These are phyloP conservation scores for Myiagra hebetior DNA, from an alignment of 2,113 vertebrate genomes.

Conservation along the genomic window DNA sequence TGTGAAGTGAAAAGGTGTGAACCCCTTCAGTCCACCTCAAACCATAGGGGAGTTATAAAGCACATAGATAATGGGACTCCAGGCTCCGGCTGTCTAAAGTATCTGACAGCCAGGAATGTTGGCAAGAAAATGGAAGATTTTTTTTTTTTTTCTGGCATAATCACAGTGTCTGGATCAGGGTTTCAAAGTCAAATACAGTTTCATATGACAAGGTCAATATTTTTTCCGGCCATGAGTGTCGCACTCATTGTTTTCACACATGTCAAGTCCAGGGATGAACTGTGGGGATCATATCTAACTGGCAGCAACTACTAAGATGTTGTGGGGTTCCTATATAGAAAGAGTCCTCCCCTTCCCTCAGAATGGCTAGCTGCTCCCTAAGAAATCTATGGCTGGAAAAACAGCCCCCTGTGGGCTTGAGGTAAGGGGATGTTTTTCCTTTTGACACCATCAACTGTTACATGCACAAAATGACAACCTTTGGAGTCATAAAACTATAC, in stretches of 20 bases:
- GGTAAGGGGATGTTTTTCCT: neutral
- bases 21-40: neutral
- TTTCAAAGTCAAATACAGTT: neutral
- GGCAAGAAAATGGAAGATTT: neutral
- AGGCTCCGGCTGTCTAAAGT: neutral
- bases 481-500: neutral
- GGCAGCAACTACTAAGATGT: neutral
- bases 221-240: rapidly evolving
- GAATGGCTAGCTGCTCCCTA: neutral
- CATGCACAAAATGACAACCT: neutral
- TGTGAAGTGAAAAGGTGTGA: slow-evolving; percentile 4
- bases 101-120: neutral
- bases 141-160: slow-evolving; percentile 3
- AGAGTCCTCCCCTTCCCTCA: neutral
- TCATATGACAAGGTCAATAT: neutral
- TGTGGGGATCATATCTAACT: neutral
- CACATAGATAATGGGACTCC: neutral
- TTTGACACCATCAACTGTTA: neutral
- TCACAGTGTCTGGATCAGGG: neutral
- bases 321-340: neutral
- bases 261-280: neutral
- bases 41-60: neutral
- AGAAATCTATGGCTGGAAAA: neutral
- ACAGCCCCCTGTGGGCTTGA: neutral
- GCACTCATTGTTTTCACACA: rapidly evolving